phyloP scores from a whole-genome alignment of 2,888 invertebrate genomes.

The Galeopsomyia nigrocyanea region DNA sequence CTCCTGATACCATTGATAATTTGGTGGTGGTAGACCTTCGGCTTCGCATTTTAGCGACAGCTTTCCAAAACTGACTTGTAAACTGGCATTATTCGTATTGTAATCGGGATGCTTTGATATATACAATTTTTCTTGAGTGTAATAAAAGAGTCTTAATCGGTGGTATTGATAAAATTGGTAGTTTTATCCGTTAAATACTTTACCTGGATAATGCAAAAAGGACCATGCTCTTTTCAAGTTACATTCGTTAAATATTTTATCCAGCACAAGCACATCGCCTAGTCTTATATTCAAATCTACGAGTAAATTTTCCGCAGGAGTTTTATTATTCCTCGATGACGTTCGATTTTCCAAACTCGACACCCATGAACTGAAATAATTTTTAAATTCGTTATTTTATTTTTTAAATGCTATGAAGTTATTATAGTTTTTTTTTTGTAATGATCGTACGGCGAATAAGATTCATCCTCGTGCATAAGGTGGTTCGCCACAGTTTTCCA shows the following conservation, averaged over 20 bases:
- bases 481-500: slow-evolving; percentile 56
- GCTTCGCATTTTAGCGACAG: slow-evolving; percentile 58
- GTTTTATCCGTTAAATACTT: slow-evolving; percentile 11
- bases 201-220: slow-evolving; percentile 59
- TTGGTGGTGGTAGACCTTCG: slow-evolving; percentile 60
- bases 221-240: slow-evolving; percentile 55
- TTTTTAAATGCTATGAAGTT: background rate
- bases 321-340: slow-evolving; percentile 31
- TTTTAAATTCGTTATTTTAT: slow-evolving; percentile 4
- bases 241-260: slow-evolving; percentile 55
- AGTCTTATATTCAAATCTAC: slow-evolving; percentile 56
- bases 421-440: no score
- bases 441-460: slow-evolving; percentile 51
- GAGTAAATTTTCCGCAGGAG: slow-evolving; percentile 56
- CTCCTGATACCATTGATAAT: slow-evolving; percentile 60
- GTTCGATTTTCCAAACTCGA: slow-evolving; percentile 49
- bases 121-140: slow-evolving; percentile 53
- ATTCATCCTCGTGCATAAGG: slow-evolving; percentile 52
- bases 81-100: slow-evolving; percentile 23
- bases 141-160: no score
- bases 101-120: slow-evolving; percentile 58
- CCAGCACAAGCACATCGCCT: slow-evolving; percentile 58
- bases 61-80: slow-evolving; percentile 52
- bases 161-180: background rate
- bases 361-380: slow-evolving; percentile 52